These are phyloP conservation scores for Cheiracanthium punctorium DNA, from an alignment of 2,888 invertebrate species.

Conservation along the genomic window DNA sequence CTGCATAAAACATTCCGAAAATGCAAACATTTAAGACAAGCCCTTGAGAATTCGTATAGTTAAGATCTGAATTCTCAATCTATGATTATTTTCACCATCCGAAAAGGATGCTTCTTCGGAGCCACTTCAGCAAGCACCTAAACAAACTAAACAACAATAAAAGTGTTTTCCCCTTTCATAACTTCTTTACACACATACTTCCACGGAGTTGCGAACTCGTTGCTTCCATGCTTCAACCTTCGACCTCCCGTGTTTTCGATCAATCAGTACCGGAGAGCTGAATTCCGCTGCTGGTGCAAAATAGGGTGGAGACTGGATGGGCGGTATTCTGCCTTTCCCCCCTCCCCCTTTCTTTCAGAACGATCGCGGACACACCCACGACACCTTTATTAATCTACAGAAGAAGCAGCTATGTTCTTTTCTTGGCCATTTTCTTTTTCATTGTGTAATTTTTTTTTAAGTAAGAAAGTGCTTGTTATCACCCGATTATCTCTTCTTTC, in stretches of 20 bases:
- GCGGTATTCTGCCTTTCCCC: conserved; percentile 24
- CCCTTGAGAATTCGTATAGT: too few relatives aligned
- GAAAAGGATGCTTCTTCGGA: not conserved
- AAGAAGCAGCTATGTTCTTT: not conserved
- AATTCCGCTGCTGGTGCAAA: not conserved
- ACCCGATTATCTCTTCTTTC: conserved; percentile 1
- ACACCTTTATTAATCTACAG: conserved; percentile 68
- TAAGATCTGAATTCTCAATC: too few relatives aligned
- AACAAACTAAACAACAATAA: too few relatives aligned
- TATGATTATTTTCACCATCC: too few relatives aligned
- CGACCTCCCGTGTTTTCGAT: not conserved
- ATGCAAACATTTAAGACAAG: too few relatives aligned
- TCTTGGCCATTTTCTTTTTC: not conserved
- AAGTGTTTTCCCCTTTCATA: not conserved
- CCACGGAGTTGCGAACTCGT: not conserved
- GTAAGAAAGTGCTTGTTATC: not conserved
- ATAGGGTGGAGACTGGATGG: conserved; percentile 18
- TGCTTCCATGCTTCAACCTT: not conserved
- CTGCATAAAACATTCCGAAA: too few relatives aligned
- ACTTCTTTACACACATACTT: not conserved
- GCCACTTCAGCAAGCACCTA: not conserved
- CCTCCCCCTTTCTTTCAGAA: conserved; percentile 30
- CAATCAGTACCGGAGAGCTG: not conserved
- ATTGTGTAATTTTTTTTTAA: not conserved
- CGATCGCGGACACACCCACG: conserved; percentile 58